Base-by-base conservation (phyloP, 2,888 invertebrate species). In the Synergus laeviventris region DNA sequence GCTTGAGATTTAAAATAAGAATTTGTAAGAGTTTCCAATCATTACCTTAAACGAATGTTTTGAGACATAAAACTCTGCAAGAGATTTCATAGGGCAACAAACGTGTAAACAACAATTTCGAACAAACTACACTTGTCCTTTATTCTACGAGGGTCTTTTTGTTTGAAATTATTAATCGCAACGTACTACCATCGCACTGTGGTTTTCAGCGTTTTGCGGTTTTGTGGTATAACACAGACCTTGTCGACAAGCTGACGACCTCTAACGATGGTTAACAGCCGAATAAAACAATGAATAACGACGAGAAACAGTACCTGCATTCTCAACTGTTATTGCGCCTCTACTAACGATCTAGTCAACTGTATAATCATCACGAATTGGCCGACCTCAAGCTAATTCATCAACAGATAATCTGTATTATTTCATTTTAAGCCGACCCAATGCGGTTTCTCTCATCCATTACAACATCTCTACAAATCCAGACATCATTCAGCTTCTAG, bases 201-300 rank as follows among this genome's bases (percentile, higher is more conserved):
- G 79, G 80, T 81, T 79, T 73, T 79, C 81, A 84, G 84, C 77
- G 79, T 79, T 81, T 81, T 77, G 80, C 56, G 84, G 81, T 82
- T 83, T 82, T 84, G 86, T 74, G 85, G 86, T 78, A n/a, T 7
- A 79, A 83, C 85, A 78, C 85, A 82, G 80, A 80, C 81, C 83
- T 75, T 79, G 84, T 78, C 81, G 85, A 84, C 84, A 78, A 82
- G 79, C 81, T 79, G 80, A 83, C 84, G 78, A 83, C 82, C 84
- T 84, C 83, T 86, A 87, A 87, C 85, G 81, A 84, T 81, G 82
- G 78, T 83, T 87, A 86, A 85, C 85, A 84, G 84, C 74, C 78
- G 80, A 80, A 82, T 78, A 82, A 84, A 85, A 84, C 84, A 84
- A 84, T 84, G 84, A 84, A 83, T 77, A 79, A 79, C 78, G 77